Conservation (phyloP, 2,113 vertebrate genomes). For the Gallinago undulata region DNA sequence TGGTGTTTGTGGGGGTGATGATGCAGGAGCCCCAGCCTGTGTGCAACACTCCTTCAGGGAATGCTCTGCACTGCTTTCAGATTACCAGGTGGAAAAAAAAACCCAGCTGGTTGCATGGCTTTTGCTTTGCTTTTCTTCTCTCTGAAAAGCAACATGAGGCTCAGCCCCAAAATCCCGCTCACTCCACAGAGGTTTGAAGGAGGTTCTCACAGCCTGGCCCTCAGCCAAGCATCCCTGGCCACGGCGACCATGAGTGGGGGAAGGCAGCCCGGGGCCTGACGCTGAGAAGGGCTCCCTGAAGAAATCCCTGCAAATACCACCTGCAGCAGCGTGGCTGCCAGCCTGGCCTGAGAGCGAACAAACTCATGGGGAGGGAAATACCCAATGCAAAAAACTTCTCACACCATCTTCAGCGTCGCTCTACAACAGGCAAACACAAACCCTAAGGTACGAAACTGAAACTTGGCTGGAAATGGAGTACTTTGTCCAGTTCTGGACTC, state of each 20-base stretch:
- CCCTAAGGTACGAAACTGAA: not conserved
- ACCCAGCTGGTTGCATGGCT: not conserved
- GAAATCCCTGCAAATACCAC: not conserved
- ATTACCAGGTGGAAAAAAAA: not conserved
- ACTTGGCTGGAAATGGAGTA: rapidly evolving
- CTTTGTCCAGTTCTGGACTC: too few species aligned
- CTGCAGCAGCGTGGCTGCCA: not conserved
- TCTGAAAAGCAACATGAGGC: not conserved
- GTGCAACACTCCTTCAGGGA: not conserved
- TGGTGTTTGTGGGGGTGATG: not conserved
- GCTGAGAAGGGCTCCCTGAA: not conserved
- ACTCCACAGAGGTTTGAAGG: rapidly evolving
- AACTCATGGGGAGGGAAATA: not conserved
- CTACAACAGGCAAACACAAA: not conserved
- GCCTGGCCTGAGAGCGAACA: not conserved
- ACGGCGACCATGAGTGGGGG: rapidly evolving
- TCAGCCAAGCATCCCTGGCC: not conserved
- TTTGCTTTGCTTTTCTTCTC: not conserved
- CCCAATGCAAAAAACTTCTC: not conserved
- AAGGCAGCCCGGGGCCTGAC: not conserved
- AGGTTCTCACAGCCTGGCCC: not conserved
- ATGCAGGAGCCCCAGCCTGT: not conserved
- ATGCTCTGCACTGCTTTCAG: not conserved
- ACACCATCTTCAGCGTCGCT: not conserved
- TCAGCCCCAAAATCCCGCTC: not conserved